Evolutionary conservation across 2,113 vertebrate genomes (phyloP).

Genomic region (Struthidea cinerea): DNA sequence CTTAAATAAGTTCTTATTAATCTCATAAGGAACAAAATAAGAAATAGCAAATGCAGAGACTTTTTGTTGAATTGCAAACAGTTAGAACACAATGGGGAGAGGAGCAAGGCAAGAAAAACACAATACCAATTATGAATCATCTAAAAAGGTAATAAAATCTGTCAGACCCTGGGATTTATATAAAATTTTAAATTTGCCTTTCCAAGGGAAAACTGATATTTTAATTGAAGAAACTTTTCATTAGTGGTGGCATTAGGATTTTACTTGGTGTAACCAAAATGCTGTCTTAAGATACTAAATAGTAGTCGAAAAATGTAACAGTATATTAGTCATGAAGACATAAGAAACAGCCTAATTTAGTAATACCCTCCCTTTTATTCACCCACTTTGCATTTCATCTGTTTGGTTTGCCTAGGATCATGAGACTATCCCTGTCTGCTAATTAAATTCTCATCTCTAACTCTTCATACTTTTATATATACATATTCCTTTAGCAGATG

Average conservation of each 20-base stretch:
- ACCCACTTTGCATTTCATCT: background rate
- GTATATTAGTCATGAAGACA: background rate
- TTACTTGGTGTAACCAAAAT: background rate
- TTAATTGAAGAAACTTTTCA: background rate
- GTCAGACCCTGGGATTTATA: background rate
- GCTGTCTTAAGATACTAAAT: background rate
- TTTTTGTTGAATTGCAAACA: constrained; percentile 1
- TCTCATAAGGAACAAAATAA: background rate
- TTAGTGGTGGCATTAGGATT: background rate
- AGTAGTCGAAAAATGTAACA: background rate
- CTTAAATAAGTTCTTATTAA: constrained; percentile 23
- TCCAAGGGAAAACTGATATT: background rate
- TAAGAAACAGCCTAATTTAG: background rate
- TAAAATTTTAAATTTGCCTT: background rate
- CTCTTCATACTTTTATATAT: background rate
- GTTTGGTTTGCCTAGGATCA: background rate
- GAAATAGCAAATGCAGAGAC: background rate
- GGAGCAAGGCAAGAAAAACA: background rate
- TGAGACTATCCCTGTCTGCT: background rate
- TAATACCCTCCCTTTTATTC: background rate
- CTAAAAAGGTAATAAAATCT: background rate
- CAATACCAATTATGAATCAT: background rate
- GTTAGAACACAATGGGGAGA: constrained; percentile 7
- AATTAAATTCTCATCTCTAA: background rate
- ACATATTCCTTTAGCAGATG: background rate